Percentiles rank a stretch among this genome's conserved stretches.
phyloP scores from a whole-genome alignment of 2,113 vertebrate species.

The Scolopax mira region DNA sequence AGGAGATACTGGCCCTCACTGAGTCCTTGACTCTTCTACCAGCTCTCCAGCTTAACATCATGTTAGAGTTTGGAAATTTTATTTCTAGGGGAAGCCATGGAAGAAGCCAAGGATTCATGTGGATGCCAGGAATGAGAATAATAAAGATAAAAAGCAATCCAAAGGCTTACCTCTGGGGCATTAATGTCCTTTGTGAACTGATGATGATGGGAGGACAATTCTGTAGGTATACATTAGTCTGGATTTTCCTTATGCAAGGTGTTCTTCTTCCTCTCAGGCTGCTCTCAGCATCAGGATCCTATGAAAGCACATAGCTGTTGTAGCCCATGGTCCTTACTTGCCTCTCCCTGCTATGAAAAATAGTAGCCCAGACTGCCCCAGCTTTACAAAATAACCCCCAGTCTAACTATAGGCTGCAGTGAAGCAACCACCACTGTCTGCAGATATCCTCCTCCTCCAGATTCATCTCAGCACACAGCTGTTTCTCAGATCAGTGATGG shows the following conservation, averaged over 20 bases:
- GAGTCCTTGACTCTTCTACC: not conserved
- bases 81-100: not conserved
- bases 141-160: not conserved
- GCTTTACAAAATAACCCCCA: not conserved
- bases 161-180: not conserved
- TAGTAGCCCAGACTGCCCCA: fast-evolving
- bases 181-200: not conserved
- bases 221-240: not conserved
- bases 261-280: not conserved
- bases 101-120: not conserved
- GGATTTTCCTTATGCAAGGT: not conserved
- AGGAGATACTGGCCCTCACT: not conserved
- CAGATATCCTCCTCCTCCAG: not conserved
- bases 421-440: not conserved
- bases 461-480: not conserved
- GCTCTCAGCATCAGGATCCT: not conserved
- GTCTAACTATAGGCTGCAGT: not conserved
- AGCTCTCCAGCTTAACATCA: not conserved
- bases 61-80: not conserved
- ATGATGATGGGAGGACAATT: not conserved
- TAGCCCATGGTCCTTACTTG: not conserved
- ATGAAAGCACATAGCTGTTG: not conserved
- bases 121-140: not conserved
- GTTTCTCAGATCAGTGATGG: not conserved
- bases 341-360: not conserved